Evolutionary conservation across 2,888 invertebrate species (phyloP), one percentile per base, ranked within the genome.

Genomic region (Heliconius ismenius): DNA sequence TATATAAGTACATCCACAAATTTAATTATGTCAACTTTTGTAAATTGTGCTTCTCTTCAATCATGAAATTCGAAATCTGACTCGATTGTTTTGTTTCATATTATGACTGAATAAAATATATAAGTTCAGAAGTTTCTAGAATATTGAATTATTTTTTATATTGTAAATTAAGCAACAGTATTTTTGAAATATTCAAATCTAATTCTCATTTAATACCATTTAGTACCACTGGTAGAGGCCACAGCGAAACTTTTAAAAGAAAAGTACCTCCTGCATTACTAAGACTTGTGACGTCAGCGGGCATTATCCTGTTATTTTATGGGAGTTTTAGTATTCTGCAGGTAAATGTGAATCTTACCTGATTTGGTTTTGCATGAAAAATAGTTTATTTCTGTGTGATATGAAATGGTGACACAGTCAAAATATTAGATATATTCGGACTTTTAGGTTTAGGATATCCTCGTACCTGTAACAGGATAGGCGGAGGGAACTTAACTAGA

Each of bases 231-330:
- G 60, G 76, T 76, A 76, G 70, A 39, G 70, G 70, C 62, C 39
- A 18, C 39, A 64, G 21, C 2, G 36, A 32, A 65, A 73, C 76
- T 76, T 76, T 68, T 74, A 69, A 74, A 76, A 75, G 75, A 67
- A 64, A 49, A 77, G 77, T 73, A 65, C 49, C 67, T 69, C 73
- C 54, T 74, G 73, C 75, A 73, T 74, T 74, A 75, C 73, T 73
- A 75, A 67, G 64, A 69, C 28, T 72, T 74, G 62, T 77, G 78
- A 78, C 68, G 72, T 76, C 78, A 78, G 28, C 70, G 73, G 49
- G 69, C 65, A 65, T 76, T 77, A 80, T 78, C 74, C 69, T 74
- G 73, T 79, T 77, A 78, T 78, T 76, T 70, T 72, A 75, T 70
- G 54, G 32, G 36, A 73, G 26, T 73, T 58, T 76, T 60, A 73